A percentile compares a stretch with the other conserved stretches of the same genome.
Evolutionary conservation across 1,140 invertebrate genomes (phyloP).

Genomic region (Globodera ellingtonae): DNA sequence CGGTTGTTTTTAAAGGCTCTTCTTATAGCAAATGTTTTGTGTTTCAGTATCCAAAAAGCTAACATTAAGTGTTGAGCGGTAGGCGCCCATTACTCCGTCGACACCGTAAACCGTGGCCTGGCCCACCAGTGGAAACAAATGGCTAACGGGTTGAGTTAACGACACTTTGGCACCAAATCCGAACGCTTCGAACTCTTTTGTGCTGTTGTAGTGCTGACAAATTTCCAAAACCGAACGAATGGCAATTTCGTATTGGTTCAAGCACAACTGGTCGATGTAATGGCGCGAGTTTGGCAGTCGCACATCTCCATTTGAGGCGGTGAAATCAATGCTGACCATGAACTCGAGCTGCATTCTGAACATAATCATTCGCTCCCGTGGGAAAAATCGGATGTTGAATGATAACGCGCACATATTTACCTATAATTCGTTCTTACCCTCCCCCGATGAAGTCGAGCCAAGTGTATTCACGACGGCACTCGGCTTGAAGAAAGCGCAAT

Average conservation of each 20-base stretch:
- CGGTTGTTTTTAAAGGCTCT: no score
- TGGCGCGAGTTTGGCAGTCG: slow-evolving; percentile 71
- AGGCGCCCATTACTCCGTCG: slow-evolving; percentile 65
- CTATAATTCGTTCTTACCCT: slow-evolving; percentile 12
- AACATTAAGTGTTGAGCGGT: slow-evolving; percentile 65
- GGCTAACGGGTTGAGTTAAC: slow-evolving; percentile 35
- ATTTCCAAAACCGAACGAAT: slow-evolving; percentile 66
- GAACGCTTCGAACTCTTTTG: slow-evolving; percentile 57
- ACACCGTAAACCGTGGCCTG: slow-evolving; percentile 70
- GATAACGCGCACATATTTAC: no score
- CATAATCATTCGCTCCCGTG: no score
- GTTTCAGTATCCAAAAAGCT: no score
- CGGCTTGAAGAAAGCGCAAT: slow-evolving; percentile 23
- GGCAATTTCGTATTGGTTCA: slow-evolving; percentile 71
- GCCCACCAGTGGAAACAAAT: slow-evolving; percentile 63
- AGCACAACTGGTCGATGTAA: slow-evolving; percentile 67
- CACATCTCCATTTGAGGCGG: slow-evolving; percentile 74
- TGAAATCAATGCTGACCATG: slow-evolving; percentile 75
- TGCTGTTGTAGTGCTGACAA: slow-evolving; percentile 72
- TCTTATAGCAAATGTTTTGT: no score
- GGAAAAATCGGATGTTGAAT: no score
- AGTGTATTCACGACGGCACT: slow-evolving; percentile 13
- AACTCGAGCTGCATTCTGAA: slow-evolving; percentile 70
- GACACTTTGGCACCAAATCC: slow-evolving; percentile 60
- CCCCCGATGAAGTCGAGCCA: slow-evolving; percentile 27